Conservation (phyloP, 2,797 vertebrate species). For the Danio albolineatus region DNA sequence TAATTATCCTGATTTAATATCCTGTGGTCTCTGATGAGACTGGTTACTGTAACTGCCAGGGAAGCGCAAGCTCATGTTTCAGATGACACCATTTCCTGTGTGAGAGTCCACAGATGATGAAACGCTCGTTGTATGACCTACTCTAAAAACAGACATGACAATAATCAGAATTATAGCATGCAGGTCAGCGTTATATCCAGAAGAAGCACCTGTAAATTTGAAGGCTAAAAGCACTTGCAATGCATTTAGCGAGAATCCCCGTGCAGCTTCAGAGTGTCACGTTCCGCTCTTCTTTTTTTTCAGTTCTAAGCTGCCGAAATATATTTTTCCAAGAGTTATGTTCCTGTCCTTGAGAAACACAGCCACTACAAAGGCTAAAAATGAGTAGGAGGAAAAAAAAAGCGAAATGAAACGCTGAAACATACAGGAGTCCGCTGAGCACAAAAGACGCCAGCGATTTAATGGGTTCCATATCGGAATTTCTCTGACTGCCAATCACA, state of each 20-base stretch:
- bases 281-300: slow-evolving; percentile 45
- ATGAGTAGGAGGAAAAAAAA: slow-evolving; percentile 24
- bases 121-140: slow-evolving; percentile 29
- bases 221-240: slow-evolving; percentile 34
- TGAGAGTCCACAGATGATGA: slow-evolving; percentile 33
- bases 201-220: slow-evolving; percentile 12
- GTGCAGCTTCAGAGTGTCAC: slow-evolving; percentile 38
- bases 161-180: slow-evolving; percentile 41
- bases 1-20: slow-evolving; percentile 57
- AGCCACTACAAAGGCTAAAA: slow-evolving; percentile 46
- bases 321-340: slow-evolving; percentile 62
- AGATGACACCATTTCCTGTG: slow-evolving; percentile 61
- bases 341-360: slow-evolving; percentile 63
- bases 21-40: slow-evolving; percentile 31
- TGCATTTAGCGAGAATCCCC: slow-evolving; percentile 20
- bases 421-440: slow-evolving; percentile 58
- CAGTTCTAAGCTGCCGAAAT: slow-evolving; percentile 60
- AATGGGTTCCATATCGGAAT: slow-evolving; percentile 65
- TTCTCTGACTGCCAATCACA: slow-evolving; percentile 58
- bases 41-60: slow-evolving; percentile 35
- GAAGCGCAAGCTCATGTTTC: slow-evolving; percentile 28
- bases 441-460: slow-evolving; percentile 58
- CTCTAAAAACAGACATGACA: not conserved
- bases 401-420: slow-evolving; percentile 47
- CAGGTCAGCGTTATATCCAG: slow-evolving; percentile 7